These are phyloP conservation scores for Antitype chi DNA, from an alignment of 2,888 invertebrate species.

Conservation along the genomic window DNA sequence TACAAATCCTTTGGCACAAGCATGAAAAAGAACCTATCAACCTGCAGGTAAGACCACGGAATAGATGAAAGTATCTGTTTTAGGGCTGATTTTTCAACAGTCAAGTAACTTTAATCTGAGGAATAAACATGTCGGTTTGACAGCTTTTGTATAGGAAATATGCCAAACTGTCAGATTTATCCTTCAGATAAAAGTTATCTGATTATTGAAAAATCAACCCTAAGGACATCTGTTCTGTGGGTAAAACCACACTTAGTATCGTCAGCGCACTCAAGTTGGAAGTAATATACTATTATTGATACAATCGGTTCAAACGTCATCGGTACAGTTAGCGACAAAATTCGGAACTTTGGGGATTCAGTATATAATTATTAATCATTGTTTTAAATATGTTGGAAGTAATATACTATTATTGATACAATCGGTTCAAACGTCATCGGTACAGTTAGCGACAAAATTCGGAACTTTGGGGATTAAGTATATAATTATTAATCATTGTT, in stretches of 20 bases:
- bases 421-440: not conserved
- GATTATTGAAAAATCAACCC: too few relatives aligned
- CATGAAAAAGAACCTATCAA: slow-evolving; percentile 84
- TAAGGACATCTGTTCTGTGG: not conserved
- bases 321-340: not conserved
- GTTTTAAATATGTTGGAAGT: too few relatives aligned
- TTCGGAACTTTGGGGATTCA: not conserved
- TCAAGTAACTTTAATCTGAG: too few relatives aligned
- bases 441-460: not conserved
- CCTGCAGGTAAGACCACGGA: slow-evolving; percentile 79
- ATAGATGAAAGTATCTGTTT: not conserved
- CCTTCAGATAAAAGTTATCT: too few relatives aligned
- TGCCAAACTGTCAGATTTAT: too few relatives aligned
- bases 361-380: too few relatives aligned
- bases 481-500: too few relatives aligned
- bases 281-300: not conserved
- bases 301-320: not conserved
- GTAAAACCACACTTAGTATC: not conserved
- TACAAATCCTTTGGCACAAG: slow-evolving; percentile 89
- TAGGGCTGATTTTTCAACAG: too few relatives aligned
- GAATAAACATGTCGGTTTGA: too few relatives aligned
- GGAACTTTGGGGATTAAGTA: not conserved
- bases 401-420: not conserved
- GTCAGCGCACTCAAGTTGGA: not conserved
- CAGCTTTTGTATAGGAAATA: too few relatives aligned